Percentiles rank a stretch among this genome's conserved stretches.
Evolutionary conservation across 2,888 invertebrate species (phyloP).

Genomic region (Lobophora halterata): DNA sequence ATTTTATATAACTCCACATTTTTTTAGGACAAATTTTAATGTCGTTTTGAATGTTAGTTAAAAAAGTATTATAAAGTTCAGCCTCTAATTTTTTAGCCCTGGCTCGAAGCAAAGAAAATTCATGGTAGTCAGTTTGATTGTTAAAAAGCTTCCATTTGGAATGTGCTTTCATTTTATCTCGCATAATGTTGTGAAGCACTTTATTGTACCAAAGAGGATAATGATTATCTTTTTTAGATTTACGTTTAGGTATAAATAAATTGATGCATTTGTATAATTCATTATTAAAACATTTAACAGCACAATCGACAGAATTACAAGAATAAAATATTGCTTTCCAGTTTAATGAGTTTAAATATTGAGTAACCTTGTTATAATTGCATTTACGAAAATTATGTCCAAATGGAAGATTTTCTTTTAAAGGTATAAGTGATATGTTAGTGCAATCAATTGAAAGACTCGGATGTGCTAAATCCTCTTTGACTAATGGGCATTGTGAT

Average conservation of each 20-base stretch:
- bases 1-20: too few relatives aligned
- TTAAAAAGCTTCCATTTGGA: too few relatives aligned
- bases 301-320: neutral
- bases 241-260: neutral
- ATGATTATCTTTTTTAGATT: neutral
- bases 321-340: neutral
- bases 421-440: neutral
- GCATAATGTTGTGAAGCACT: neutral
- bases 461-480: neutral
- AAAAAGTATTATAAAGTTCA: too few relatives aligned
- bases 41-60: too few relatives aligned
- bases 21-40: too few relatives aligned
- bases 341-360: neutral
- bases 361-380: neutral
- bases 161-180: too few relatives aligned
- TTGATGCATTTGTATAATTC: constrained; percentile 1
- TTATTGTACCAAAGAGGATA: constrained; percentile 1
- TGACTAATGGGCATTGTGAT: neutral
- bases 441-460: neutral
- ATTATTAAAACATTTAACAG: constrained; percentile 1
- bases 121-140: too few relatives aligned
- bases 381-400: neutral
- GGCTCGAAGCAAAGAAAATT: too few relatives aligned
- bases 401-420: neutral
- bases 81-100: too few relatives aligned